phyloP scores from a whole-genome alignment of 2,888 invertebrate species.

The Eilema caniola region DNA sequence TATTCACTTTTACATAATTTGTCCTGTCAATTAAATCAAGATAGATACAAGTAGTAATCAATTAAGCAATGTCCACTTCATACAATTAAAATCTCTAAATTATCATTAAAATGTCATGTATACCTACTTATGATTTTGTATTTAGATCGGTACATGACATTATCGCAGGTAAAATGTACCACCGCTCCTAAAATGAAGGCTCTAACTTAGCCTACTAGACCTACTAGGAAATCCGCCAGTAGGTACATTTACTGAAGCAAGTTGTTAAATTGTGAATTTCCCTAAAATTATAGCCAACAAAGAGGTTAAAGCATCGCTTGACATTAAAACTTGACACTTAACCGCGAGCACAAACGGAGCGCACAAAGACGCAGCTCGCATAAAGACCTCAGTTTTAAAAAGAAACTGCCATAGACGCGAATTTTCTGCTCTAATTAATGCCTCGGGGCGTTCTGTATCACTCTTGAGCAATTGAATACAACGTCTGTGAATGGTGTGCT shows the following conservation, averaged over 20 bases:
- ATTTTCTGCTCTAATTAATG: slow-evolving; percentile 86
- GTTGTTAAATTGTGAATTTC: slow-evolving; percentile 36
- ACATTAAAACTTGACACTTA: slow-evolving; percentile 77
- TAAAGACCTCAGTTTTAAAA: slow-evolving; percentile 84
- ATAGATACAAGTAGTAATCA: no score
- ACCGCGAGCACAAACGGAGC: slow-evolving; percentile 67
- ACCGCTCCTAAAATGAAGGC: no score
- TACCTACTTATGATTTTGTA: no score
- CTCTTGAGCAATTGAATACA: slow-evolving; percentile 81
- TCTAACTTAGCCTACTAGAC: no score
- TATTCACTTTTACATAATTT: no score
- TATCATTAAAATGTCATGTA: no score
- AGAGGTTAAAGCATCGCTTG: slow-evolving; percentile 69
- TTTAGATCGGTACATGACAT: no score
- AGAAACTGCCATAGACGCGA: slow-evolving; percentile 80
- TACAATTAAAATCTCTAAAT: no score
- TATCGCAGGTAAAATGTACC: no score
- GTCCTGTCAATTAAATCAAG: no score
- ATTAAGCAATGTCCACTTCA: no score
- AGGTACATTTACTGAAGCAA: not conserved
- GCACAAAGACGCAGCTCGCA: slow-evolving; percentile 75
- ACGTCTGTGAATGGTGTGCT: slow-evolving; percentile 81
- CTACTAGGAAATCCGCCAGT: not conserved
- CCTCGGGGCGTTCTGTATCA: slow-evolving; percentile 83
- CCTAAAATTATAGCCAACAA: slow-evolving; percentile 59